These are phyloP conservation scores for Sebastes cheni DNA, from an alignment of 2,797 vertebrate species.

Conservation along the genomic window DNA sequence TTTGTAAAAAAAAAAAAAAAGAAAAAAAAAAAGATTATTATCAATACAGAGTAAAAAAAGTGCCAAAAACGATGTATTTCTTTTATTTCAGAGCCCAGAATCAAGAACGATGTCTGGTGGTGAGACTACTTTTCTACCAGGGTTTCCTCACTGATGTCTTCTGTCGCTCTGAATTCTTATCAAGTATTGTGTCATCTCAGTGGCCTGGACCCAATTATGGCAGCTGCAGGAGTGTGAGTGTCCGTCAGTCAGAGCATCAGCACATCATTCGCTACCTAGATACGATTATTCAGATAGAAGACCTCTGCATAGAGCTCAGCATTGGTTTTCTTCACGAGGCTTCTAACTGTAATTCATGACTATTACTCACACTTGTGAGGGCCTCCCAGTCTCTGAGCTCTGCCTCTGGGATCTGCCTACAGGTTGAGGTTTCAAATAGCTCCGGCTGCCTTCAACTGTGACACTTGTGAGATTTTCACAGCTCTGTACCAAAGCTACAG, in stretches of 20 bases:
- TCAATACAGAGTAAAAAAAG: not conserved
- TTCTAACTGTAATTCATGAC: conserved; percentile 44
- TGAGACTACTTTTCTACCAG: not conserved
- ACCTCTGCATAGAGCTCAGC: conserved; percentile 1
- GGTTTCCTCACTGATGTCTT: not conserved
- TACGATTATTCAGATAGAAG: not conserved
- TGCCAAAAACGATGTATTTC: not conserved
- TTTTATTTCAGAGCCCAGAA: not conserved
- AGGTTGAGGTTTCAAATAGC: conserved; percentile 57
- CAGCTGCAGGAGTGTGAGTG: not conserved
- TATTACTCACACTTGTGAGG: conserved; percentile 64
- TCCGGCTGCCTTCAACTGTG: conserved; percentile 23
- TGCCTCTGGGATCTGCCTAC: conserved; percentile 59
- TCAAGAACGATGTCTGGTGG: not conserved
- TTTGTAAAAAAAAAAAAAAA: not conserved
- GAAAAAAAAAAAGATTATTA: not conserved
- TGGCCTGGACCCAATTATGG: not conserved
- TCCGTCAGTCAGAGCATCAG: not conserved
- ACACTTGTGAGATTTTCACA: conserved; percentile 6
- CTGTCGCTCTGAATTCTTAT: not conserved
- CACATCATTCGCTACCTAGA: not conserved
- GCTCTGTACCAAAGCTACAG: not conserved
- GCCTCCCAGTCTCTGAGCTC: conserved; percentile 50
- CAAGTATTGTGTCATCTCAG: not conserved
- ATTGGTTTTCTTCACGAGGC: not conserved